These are phyloP conservation scores for Cepphus grylle DNA, from an alignment of 2,113 vertebrate species.

Conservation along the genomic window DNA sequence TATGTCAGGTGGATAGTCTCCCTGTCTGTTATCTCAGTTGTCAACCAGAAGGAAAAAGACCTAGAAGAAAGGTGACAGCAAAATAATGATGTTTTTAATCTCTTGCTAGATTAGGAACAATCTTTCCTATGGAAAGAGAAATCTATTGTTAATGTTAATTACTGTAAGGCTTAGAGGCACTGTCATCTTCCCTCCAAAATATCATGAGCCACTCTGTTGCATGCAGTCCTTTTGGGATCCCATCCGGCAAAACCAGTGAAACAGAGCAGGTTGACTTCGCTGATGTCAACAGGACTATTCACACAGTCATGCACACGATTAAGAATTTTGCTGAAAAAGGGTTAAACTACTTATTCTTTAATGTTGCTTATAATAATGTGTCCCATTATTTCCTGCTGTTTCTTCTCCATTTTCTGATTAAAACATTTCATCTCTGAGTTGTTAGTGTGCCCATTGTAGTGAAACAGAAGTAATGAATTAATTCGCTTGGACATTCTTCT, in stretches of 20 bases:
- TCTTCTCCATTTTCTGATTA: not conserved
- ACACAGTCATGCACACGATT: not conserved
- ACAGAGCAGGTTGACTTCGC: not conserved
- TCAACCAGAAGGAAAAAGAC: slow-evolving; percentile 7
- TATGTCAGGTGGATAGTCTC: not conserved
- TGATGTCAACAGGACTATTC: not conserved
- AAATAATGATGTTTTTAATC: slow-evolving; percentile 23
- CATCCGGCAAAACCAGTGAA: not conserved
- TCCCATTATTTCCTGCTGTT: not conserved
- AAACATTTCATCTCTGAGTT: not conserved
- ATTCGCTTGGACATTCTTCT: not conserved
- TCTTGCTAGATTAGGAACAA: not conserved
- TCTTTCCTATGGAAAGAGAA: not conserved
- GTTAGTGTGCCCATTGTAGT: not conserved
- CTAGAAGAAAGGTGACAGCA: not conserved
- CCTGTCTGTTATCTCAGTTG: slow-evolving; percentile 7
- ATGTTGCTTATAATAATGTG: not conserved
- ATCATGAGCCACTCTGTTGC: not conserved
- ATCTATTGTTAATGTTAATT: not conserved
- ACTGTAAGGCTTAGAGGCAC: not conserved
- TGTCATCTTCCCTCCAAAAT: not conserved
- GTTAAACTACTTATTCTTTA: not conserved
- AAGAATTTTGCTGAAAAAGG: not conserved
- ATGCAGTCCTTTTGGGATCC: not conserved
- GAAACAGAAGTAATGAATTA: not conserved